Evolutionary conservation across 2,888 invertebrate species (phyloP).

Genomic region (Ochropleura plecta): DNA sequence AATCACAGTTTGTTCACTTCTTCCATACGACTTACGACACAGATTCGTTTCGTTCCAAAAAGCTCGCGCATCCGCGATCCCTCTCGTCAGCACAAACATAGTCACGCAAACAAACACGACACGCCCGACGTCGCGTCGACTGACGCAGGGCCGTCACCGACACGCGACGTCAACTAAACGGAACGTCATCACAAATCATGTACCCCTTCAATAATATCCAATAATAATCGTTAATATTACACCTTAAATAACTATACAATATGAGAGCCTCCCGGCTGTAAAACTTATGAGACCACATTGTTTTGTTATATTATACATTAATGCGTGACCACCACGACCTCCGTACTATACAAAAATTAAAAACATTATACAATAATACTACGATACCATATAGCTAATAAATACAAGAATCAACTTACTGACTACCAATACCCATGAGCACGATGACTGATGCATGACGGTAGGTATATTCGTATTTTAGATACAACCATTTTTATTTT

Average conservation of each 20-base stretch:
- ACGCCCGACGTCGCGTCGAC: conserved; percentile 19
- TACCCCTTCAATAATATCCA: conserved; percentile 69
- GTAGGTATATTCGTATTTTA: conserved; percentile 87
- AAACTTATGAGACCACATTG: conserved; percentile 81
- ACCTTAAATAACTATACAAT: conserved; percentile 88
- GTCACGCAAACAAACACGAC: conserved; percentile 46
- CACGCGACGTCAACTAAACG: conserved; percentile 42
- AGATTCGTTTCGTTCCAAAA: conserved; percentile 34
- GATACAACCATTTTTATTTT: conserved; percentile 88
- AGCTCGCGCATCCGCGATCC: conserved; percentile 55
- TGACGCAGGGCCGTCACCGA: conserved; percentile 27
- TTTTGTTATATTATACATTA: conserved; percentile 85
- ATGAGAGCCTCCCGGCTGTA: conserved; percentile 79
- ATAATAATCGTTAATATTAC: conserved; percentile 81
- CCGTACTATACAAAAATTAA: conserved; percentile 90
- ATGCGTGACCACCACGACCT: conserved; percentile 78
- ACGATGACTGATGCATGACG: conserved; percentile 79
- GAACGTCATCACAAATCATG: conserved; percentile 66
- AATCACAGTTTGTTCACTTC: conserved; percentile 56
- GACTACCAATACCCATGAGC: conserved; percentile 83
- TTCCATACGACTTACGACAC: conserved; percentile 33
- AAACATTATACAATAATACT: conserved; percentile 89
- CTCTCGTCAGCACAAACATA: conserved; percentile 40
- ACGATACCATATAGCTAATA: conserved; percentile 88
- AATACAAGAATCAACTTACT: conserved; percentile 89